These are phyloP conservation scores for Metallyticus violacea DNA, from an alignment of 2,888 invertebrate genomes.

Conservation along the genomic window DNA sequence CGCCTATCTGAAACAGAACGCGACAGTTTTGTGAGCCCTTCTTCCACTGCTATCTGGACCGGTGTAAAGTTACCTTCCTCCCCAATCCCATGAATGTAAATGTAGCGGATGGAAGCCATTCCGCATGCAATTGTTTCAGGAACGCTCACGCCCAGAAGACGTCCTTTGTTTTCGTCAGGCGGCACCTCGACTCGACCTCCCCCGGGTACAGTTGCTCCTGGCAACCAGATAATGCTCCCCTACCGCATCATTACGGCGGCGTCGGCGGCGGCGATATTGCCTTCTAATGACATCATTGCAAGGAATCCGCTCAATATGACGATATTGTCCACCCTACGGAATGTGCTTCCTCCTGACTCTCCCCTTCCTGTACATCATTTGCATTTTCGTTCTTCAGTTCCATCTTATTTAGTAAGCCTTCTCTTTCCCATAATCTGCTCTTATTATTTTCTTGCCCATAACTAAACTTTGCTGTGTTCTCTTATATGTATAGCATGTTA, in stretches of 20 bases:
- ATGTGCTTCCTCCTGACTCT: no score
- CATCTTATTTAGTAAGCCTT: no score
- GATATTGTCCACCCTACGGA: not conserved
- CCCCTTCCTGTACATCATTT: no score
- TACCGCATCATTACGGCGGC: not conserved
- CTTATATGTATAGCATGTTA: no score
- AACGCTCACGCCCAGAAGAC: not conserved
- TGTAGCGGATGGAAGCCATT: not conserved
- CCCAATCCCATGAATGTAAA: not conserved
- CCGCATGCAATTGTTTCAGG: no score
- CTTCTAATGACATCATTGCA: not conserved
- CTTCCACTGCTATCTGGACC: not conserved
- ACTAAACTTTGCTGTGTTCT: no score
- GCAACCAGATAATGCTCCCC: not conserved
- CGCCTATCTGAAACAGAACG: no score
- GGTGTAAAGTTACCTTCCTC: not conserved
- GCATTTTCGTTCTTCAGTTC: no score
- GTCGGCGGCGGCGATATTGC: not conserved
- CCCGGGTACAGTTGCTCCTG: not conserved
- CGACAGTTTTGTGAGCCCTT: no score
- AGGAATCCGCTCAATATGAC: not conserved
- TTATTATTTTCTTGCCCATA: no score
- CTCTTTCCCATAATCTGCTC: no score
- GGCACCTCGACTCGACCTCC: not conserved
- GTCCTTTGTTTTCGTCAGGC: not conserved